phyloP scores from a whole-genome alignment of 2,113 vertebrate species.

The Hyla sarda region DNA sequence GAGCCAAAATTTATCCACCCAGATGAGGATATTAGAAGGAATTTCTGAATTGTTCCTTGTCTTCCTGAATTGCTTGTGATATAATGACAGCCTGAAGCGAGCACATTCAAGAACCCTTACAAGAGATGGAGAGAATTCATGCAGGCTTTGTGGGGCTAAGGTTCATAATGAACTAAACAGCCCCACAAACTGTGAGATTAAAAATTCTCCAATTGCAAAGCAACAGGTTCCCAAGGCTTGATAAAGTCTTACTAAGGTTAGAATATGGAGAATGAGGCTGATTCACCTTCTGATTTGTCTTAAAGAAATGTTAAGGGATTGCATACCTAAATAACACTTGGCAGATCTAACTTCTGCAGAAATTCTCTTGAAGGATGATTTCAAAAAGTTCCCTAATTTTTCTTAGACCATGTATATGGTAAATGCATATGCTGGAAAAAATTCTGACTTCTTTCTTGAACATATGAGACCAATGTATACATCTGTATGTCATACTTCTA shows the following conservation, averaged over 20 bases:
- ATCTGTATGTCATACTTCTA: neutral
- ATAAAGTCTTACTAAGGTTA: neutral
- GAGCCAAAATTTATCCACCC: constrained; percentile 23
- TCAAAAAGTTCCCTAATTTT: neutral
- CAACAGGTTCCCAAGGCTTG: neutral
- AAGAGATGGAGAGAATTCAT: neutral
- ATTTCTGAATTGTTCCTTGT: constrained; percentile 35
- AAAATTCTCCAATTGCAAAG: neutral
- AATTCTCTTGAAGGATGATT: neutral
- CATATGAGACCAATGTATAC: neutral
- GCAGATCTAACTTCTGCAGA: neutral
- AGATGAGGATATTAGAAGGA: constrained; percentile 39
- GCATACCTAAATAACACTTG: neutral
- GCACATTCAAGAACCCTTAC: neutral
- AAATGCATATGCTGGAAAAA: neutral
- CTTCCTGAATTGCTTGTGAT: constrained; percentile 42
- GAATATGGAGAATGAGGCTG: neutral
- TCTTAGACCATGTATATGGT: no score
- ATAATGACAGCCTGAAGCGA: neutral
- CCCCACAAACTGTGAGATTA: no score
- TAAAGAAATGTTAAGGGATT: neutral
- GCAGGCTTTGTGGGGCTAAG: no score
- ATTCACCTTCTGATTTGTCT: neutral
- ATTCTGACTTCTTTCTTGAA: neutral
- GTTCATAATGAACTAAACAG: neutral